Evolutionary conservation across 2,888 invertebrate genomes (phyloP), one percentile per base, ranked within the genome.

Genomic region (Athalia cordata): DNA sequence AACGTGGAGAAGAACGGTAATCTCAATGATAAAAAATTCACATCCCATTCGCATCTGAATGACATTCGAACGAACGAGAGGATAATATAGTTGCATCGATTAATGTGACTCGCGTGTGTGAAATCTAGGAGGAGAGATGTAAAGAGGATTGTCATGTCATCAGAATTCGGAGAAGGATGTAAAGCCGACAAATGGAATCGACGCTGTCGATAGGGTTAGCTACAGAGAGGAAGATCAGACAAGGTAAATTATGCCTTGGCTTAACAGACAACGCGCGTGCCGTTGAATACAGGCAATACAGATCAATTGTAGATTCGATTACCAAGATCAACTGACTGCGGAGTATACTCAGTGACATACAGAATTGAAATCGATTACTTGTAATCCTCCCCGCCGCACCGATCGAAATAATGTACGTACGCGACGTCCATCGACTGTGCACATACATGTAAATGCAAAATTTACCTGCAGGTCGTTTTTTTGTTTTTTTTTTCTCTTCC

Each of bases 161-260:
- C 8, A 9, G 59, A 15, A 15, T 72, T 59, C 57, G 13, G 72
- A 57, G 72, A 72, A 59, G 72, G 75, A 62, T 62, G 75, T 64
- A 64, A 64, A 75, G 75, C 75, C 62, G 75, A 75, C 75, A 75
- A 75, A 75, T 75, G 50, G 75, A 75, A 75, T 75, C 52, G 50
- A 75, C 50, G 75, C 75, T 62, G 62, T 8, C 11, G 13, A 62
- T n/a, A 15, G 62, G n/a, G 61, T 6, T 9, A 11, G 52, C 29
- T 29, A 29, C 68, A 45, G 59, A 57, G 72, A 47, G 72, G 57
- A n/a, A 7, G 55, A 72, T 72, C 72, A 62, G 75, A 75, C 75
- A 13, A 62, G 62, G 47, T 75, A 50, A 75, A 75, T 75, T 75
- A 75, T 75, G 75, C 75, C 62, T 50, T 52, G 64, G 75, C 62